A percentile compares a stretch with the other conserved stretches of the same genome.
Evolutionary conservation across 2,888 invertebrate genomes (phyloP).

Genomic region (Drosophila prolongata): DNA sequence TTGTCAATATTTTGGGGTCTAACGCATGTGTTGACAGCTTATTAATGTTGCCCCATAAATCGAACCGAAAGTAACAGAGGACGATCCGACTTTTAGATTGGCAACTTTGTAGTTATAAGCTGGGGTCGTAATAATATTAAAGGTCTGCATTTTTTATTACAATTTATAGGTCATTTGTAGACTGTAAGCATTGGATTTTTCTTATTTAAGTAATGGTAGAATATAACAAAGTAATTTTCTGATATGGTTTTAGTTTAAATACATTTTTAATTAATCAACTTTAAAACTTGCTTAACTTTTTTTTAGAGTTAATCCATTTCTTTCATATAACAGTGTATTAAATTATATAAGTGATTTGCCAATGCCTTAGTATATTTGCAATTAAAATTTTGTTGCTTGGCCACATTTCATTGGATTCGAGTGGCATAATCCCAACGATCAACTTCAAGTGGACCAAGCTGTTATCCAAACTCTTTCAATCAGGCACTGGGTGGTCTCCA

Average conservation of each 20-base stretch:
- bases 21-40: conserved; percentile 83
- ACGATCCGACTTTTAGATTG: conserved; percentile 10
- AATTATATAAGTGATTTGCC: too few relatives aligned
- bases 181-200: too few relatives aligned
- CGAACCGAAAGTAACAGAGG: conserved; percentile 30
- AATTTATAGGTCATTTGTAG: too few relatives aligned
- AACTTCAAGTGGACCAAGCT: conserved; percentile 10
- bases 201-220: too few relatives aligned
- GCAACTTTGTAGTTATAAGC: conserved; percentile 50
- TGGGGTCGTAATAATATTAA: background rate
- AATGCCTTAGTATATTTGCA: background rate
- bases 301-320: too few relatives aligned
- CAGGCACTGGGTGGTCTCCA: conserved; percentile 36
- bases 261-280: too few relatives aligned
- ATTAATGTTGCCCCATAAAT: conserved; percentile 82
- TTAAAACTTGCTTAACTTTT: too few relatives aligned
- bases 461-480: conserved; percentile 1
- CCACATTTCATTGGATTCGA: background rate
- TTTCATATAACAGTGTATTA: too few relatives aligned
- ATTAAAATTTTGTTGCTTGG: background rate
- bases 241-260: too few relatives aligned
- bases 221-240: too few relatives aligned
- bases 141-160: too few relatives aligned
- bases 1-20: conserved; percentile 51
- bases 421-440: background rate